phyloP scores from a whole-genome alignment of 2,797 vertebrate species.

The Coreius guichenoti region DNA sequence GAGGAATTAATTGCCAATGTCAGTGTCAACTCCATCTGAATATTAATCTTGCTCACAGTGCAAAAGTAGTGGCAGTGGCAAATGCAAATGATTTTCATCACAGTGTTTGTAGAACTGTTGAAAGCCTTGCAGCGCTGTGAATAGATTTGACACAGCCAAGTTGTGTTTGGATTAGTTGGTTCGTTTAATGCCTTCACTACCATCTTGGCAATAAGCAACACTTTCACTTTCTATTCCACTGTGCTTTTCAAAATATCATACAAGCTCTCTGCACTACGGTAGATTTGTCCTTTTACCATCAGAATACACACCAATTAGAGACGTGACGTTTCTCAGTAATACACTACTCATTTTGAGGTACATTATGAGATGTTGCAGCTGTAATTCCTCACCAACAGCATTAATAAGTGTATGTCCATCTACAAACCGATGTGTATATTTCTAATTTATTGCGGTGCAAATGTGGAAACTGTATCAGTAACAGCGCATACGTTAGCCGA shows the following conservation, averaged over 20 bases:
- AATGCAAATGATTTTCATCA: conserved; percentile 65
- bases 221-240: conserved; percentile 14
- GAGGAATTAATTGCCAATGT: conserved; percentile 71
- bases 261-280: too few species aligned
- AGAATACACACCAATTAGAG: neutral
- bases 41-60: conserved; percentile 67
- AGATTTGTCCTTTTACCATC: neutral
- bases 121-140: conserved; percentile 12
- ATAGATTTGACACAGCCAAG: conserved; percentile 17
- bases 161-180: conserved; percentile 31
- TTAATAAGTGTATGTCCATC: too few species aligned
- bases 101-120: conserved; percentile 9
- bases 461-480: too few species aligned
- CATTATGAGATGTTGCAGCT: too few species aligned
- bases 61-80: conserved; percentile 57
- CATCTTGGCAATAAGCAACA: conserved; percentile 31
- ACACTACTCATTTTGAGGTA: too few species aligned
- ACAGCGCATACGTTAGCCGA: too few species aligned
- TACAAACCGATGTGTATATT: too few species aligned
- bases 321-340: too few species aligned
- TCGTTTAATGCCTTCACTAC: conserved; percentile 45
- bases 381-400: too few species aligned
- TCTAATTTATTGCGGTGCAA: too few species aligned
- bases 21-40: conserved; percentile 63
- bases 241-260: neutral